Conservation (phyloP, 2,113 vertebrate species). For the Cygnus buccinator region DNA sequence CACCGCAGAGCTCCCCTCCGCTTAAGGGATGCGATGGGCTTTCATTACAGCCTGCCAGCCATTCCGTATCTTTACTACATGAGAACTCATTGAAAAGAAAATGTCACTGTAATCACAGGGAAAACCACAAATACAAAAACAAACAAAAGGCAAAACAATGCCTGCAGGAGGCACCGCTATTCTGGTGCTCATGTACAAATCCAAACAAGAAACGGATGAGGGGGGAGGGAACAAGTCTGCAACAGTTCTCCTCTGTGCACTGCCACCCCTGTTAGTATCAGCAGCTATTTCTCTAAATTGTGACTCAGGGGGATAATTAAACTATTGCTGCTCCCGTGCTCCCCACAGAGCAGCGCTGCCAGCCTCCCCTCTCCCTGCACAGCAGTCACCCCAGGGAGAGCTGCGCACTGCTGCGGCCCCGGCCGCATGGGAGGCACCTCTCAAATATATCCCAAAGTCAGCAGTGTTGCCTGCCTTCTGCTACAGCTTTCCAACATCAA, state of each 20-base stretch:
- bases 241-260: neutral
- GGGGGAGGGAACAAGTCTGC: neutral
- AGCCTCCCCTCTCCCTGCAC: fast-evolving
- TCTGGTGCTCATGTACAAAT: neutral
- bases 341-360: neutral
- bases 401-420: neutral
- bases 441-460: neutral
- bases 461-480: neutral
- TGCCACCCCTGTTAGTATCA: neutral
- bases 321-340: neutral
- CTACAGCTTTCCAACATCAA: constrained; percentile 8
- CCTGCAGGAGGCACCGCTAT: neutral
- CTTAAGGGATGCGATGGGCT: neutral
- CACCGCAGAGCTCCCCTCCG: fast-evolving
- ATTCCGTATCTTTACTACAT: neutral
- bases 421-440: fast-evolving
- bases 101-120: neutral
- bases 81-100: neutral
- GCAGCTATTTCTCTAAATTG: neutral
- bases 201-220: neutral
- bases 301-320: constrained; percentile 44
- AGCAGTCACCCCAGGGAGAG: neutral
- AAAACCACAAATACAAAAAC: neutral
- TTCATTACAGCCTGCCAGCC: neutral
- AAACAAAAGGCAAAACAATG: neutral